phyloP scores from a whole-genome alignment of 2,888 invertebrate species.

The Pyralis farinalis region DNA sequence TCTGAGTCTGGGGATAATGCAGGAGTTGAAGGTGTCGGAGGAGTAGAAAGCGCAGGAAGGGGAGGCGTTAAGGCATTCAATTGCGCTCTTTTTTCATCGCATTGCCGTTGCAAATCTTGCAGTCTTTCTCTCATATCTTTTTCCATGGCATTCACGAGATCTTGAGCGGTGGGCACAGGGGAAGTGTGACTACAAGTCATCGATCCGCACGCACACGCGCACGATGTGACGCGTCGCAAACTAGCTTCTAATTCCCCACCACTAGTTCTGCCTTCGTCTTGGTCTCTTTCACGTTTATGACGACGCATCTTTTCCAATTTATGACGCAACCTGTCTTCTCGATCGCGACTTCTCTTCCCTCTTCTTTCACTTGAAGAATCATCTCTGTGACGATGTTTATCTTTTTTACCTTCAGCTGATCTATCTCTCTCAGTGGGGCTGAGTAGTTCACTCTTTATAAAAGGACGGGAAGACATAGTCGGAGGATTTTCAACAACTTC shows the following conservation, averaged over 20 bases:
- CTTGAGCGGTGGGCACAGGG: slow-evolving; percentile 72
- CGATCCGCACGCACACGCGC: slow-evolving; percentile 58
- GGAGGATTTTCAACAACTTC: slow-evolving; percentile 80
- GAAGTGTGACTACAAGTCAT: slow-evolving; percentile 48
- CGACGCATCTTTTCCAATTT: slow-evolving; percentile 71
- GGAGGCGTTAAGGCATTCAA: slow-evolving; percentile 86
- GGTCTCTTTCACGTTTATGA: slow-evolving; percentile 61
- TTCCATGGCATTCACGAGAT: slow-evolving; percentile 87
- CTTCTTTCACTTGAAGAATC: slow-evolving; percentile 64
- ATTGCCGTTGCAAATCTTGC: slow-evolving; percentile 90
- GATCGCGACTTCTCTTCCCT: slow-evolving; percentile 59
- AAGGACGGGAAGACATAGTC: slow-evolving; percentile 46
- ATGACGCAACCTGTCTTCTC: slow-evolving; percentile 61
- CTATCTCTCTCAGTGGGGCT: slow-evolving; percentile 52
- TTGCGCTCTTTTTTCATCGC: slow-evolving; percentile 91
- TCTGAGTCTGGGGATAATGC: slow-evolving; percentile 72
- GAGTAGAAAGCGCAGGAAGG: slow-evolving; percentile 57
- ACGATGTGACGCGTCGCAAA: slow-evolving; percentile 60
- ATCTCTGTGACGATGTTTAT: slow-evolving; percentile 60
- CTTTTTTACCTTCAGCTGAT: slow-evolving; percentile 50
- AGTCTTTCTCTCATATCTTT: slow-evolving; percentile 90
- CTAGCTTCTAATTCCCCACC: slow-evolving; percentile 67
- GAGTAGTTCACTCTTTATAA: slow-evolving; percentile 61
- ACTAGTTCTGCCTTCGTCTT: slow-evolving; percentile 46
- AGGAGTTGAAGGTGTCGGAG: slow-evolving; percentile 66